Evolutionary conservation across 2,888 invertebrate genomes (phyloP), one percentile per base, ranked within the genome.

Genomic region (Drosophila anomelani): DNA sequence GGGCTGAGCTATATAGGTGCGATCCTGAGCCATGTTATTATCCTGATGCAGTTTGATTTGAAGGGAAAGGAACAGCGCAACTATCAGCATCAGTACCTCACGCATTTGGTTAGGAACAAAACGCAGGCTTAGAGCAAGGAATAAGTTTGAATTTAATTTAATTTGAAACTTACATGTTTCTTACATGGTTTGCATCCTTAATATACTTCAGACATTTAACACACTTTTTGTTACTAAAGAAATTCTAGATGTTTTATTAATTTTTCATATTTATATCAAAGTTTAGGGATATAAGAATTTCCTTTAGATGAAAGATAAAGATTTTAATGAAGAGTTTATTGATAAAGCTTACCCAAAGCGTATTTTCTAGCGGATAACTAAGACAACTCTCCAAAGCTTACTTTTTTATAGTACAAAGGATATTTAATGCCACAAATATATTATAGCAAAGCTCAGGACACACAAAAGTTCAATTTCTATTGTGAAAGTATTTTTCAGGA

Each of bases 1-100:
- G 72, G 58, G 3, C 44, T 85, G 6, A 23, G 72, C 0, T 89
- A 75, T 20, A 54, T 88, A 9, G 23, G 32, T 1, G 47, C 76
- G 0, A 72, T 89, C 1, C 10, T 85, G 9, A 34, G 63, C 23
- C 39, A 89, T 9, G 72, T 85, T 4, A 67, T 83, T 1, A 61
- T 88, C n/a, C 56, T 85, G 0, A 81, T 85, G 88, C 88, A 89
- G 17, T 88, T 85, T 41, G 90, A 85, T 51, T n/a, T 89, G 7
- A 67, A 15, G 7, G 54, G 54, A 0, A 23, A 26, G 2, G 9
- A 10, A 2, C 10, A 47, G 20, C 15, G 29, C 1, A 26, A 26
- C 5, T 6, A 36, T 20, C 46, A 49, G 20, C 44, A 60, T 13
- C 29, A 32, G n/a, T 71, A 60, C 17, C 43, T 59, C 0, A 13